Conservation (phyloP, 2,888 invertebrate genomes). For the Catocala fraxini region DNA sequence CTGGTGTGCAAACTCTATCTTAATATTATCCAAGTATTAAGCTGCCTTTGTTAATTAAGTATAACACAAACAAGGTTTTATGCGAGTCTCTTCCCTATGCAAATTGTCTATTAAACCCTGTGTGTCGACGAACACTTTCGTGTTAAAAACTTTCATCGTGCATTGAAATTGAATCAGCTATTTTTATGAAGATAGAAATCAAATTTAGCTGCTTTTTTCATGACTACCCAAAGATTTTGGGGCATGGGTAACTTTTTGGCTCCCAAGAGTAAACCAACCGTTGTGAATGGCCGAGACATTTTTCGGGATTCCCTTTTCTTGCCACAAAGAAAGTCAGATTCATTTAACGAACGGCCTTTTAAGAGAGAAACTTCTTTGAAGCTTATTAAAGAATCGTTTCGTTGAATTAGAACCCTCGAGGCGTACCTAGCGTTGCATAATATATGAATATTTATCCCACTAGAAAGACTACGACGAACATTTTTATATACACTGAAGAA, state of each 20-base stretch:
- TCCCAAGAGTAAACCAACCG: conserved; percentile 73
- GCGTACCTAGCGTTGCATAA: conserved; percentile 58
- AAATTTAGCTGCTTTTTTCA: conserved; percentile 66
- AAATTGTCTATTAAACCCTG: conserved; percentile 15
- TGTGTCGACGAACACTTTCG: conserved; percentile 20
- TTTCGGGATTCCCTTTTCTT: conserved; percentile 74
- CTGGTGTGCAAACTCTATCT: conserved; percentile 23
- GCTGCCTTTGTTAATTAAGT: conserved; percentile 17
- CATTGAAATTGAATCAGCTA: conserved; percentile 43
- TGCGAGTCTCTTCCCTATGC: conserved; percentile 12
- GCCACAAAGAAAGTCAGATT: conserved; percentile 78
- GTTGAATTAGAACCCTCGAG: conserved; percentile 64
- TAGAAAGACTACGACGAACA: conserved; percentile 4
- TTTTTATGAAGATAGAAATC: conserved; percentile 55
- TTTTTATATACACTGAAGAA: conserved; percentile 9
- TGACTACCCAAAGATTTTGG: conserved; percentile 61
- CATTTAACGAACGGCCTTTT: conserved; percentile 77
- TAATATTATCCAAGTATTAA: conserved; percentile 26
- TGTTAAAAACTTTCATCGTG: conserved; percentile 25
- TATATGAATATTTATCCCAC: conserved; percentile 33
- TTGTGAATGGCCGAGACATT: conserved; percentile 73
- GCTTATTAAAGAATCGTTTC: conserved; percentile 78
- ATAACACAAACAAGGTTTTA: conserved; percentile 12
- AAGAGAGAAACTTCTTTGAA: conserved; percentile 74
- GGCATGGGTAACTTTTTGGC: conserved; percentile 72